Evolutionary conservation across 2,797 vertebrate genomes (phyloP).

Genomic region (Platyrinchus mystaceus): DNA sequence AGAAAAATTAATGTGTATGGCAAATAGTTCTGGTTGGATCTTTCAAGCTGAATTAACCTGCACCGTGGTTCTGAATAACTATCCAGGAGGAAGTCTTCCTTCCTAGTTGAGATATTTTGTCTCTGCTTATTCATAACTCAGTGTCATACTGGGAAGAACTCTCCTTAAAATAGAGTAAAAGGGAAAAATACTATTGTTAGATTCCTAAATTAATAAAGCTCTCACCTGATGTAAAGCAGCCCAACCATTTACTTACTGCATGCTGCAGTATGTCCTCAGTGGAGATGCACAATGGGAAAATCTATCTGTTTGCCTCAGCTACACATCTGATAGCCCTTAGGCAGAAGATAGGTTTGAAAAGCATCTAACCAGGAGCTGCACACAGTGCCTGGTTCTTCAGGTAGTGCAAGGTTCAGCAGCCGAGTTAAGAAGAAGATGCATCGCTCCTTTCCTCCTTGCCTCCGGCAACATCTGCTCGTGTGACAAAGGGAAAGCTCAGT

Average conservation of each 20-base stretch:
- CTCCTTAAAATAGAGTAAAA: background rate
- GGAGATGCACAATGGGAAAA: background rate
- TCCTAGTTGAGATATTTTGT: background rate
- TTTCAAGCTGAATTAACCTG: background rate
- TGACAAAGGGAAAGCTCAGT: slow-evolving; percentile 43
- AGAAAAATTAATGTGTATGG: background rate
- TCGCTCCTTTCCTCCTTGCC: background rate
- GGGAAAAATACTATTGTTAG: background rate
- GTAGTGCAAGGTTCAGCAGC: background rate
- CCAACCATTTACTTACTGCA: background rate
- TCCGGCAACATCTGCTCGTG: background rate
- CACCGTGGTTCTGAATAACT: background rate
- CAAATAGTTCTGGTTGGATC: background rate
- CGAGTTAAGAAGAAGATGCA: background rate
- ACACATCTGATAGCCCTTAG: background rate
- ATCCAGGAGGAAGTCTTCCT: background rate
- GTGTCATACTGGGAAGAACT: background rate
- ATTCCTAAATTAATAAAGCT: background rate
- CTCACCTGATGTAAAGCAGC: background rate
- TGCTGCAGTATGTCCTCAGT: background rate
- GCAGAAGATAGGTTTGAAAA: background rate
- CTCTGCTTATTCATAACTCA: background rate
- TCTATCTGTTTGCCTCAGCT: background rate
- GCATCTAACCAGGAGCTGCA: background rate
- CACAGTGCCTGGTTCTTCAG: background rate